These are phyloP conservation scores for Lycopodina hypogea DNA, from an alignment of 37 sponge, comb jelly and placozoan genomes.

Conservation along the genomic window DNA sequence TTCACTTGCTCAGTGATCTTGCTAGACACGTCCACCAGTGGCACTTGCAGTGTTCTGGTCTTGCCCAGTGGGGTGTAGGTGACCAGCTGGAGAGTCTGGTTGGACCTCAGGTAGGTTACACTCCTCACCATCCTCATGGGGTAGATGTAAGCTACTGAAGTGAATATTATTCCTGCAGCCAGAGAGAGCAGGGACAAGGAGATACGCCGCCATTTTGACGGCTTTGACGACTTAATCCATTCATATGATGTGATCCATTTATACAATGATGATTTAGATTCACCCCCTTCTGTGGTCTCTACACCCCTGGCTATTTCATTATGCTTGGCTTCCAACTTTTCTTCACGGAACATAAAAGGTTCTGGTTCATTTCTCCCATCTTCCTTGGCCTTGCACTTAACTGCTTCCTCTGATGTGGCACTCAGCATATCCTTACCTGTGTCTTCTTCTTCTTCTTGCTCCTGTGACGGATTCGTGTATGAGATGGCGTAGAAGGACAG, in stretches of 20 bases:
- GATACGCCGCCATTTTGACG: no score
- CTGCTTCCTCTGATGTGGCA: no score
- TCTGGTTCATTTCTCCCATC: no score
- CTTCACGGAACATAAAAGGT: background rate
- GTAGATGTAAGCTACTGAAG: constrained; percentile 54
- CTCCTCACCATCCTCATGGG: constrained; percentile 44
- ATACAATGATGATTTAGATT: background rate
- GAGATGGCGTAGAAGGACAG: constrained; percentile 54
- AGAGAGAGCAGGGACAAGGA: constrained; percentile 34
- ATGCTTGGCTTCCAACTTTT: background rate
- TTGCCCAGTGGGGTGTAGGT: constrained; percentile 47
- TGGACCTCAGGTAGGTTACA: constrained; percentile 19
- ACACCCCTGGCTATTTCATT: background rate
- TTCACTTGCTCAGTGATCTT: background rate
- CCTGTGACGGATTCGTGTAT: background rate
- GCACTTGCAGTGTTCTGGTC: constrained; percentile 12
- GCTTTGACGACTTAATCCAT: constrained; percentile 32
- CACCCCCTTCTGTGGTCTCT: background rate
- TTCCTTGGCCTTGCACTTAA: background rate
- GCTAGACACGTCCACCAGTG: constrained; percentile 13
- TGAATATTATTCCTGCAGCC: constrained; percentile 49
- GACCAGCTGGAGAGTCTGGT: constrained; percentile 3
- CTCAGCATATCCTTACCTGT: no score
- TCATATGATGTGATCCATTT: background rate
- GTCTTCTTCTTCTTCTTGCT: background rate